These are phyloP conservation scores for Peromyscus attwateri DNA, from an alignment of 2,797 vertebrate genomes.

Conservation along the genomic window DNA sequence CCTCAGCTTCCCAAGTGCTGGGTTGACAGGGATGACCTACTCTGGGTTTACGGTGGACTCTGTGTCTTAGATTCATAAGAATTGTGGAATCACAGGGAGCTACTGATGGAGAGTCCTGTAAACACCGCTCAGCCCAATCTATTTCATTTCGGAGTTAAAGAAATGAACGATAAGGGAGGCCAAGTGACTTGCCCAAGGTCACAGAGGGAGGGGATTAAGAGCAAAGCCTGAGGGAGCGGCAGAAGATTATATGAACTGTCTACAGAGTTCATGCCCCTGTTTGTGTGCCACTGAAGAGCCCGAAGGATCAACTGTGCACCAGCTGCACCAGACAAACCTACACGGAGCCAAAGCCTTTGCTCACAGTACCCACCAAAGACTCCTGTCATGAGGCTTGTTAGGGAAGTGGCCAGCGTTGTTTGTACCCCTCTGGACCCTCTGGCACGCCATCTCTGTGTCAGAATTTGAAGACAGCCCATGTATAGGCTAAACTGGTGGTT, in stretches of 20 bases:
- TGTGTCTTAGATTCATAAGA: neutral
- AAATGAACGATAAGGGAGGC: neutral
- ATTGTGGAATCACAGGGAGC: neutral
- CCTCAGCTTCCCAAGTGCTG: neutral
- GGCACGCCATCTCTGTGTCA: neutral
- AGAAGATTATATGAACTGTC: neutral
- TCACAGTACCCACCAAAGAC: neutral
- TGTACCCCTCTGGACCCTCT: neutral
- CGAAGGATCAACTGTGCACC: neutral
- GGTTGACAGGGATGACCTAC: neutral
- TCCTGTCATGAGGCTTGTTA: neutral
- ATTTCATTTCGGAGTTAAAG: neutral
- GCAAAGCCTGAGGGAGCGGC: neutral
- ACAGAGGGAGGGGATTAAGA: neutral
- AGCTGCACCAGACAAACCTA: conserved; percentile 13
- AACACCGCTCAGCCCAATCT: neutral
- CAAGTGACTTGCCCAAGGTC: conserved; percentile 56
- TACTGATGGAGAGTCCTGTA: neutral
- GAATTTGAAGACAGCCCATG: neutral
- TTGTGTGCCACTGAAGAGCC: neutral
- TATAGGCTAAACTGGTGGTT: neutral
- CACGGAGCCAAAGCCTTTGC: neutral
- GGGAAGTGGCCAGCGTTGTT: neutral
- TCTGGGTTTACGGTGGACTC: neutral
- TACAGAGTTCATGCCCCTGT: neutral